phyloP scores from a whole-genome alignment of 2,888 invertebrate genomes.

The Tetragonisca angustula region DNA sequence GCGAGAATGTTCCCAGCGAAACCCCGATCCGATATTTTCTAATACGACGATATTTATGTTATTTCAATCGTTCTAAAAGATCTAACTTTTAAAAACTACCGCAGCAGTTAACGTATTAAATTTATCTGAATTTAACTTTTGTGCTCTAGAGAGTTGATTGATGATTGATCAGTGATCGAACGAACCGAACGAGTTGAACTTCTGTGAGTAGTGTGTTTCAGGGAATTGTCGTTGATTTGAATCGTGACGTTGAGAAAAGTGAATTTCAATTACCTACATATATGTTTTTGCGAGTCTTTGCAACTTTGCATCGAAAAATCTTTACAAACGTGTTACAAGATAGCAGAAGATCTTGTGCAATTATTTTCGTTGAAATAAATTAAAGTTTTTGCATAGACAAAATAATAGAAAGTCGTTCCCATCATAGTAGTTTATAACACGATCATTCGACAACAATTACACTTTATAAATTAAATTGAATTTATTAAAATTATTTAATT shows the following conservation, averaged over 20 bases:
- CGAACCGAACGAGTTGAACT: not conserved
- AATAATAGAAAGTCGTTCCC: not conserved
- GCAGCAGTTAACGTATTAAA: not conserved
- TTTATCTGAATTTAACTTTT: not conserved
- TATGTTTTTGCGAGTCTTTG: not conserved
- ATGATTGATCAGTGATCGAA: not conserved
- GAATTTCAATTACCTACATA: not conserved
- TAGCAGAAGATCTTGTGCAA: not conserved
- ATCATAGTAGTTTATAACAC: too few species aligned
- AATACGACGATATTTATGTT: slow-evolving; percentile 4
- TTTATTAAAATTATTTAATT: too few species aligned
- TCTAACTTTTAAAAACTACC: too few species aligned
- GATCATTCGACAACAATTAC: not conserved
- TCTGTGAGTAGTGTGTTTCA: not conserved
- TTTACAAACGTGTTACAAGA: not conserved
- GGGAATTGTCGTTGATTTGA: too few species aligned
- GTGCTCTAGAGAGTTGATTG: not conserved
- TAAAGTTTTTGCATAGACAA: not conserved
- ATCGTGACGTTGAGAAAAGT: not conserved
- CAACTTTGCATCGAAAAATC: not conserved
- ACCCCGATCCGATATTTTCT: slow-evolving; percentile 15
- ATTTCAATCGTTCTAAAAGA: not conserved
- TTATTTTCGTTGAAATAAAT: not conserved
- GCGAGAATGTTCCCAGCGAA: too few species aligned
- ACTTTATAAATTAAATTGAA: not conserved